Conservation (phyloP, 2,888 invertebrate species). For the Lydus trimaculatus region DNA sequence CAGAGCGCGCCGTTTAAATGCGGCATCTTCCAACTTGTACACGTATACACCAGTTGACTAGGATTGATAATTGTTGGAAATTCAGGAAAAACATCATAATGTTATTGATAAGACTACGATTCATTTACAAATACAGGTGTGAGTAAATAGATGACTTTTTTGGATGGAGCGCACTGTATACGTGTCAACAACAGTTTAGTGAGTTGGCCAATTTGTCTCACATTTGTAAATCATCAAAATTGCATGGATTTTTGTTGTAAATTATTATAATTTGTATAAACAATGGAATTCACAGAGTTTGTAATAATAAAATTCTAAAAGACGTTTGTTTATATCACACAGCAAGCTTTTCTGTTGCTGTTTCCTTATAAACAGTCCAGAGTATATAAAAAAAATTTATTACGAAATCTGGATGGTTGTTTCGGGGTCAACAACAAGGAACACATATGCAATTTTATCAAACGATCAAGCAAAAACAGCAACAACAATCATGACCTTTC, state of each 20-base stretch:
- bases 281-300: neutral
- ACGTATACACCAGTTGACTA: no score
- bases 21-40: neutral
- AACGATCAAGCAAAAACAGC: neutral
- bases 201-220: neutral
- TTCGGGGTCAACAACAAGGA: neutral
- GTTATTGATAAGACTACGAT: no score
- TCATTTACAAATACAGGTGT: no score
- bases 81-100: no score
- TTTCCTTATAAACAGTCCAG: conserved; percentile 18
- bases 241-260: neutral
- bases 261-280: neutral
- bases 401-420: conserved; percentile 12
- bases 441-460: neutral
- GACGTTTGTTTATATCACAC: neutral
- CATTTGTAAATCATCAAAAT: neutral
- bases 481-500: neutral
- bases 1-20: neutral
- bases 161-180: neutral
- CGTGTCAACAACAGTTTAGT: neutral
- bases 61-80: no score
- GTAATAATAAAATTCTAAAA: neutral
- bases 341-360: neutral
- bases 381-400: conserved; percentile 21
- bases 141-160: neutral